Conservation (phyloP, 2,797 vertebrate genomes). For the Prunella strophiata region DNA sequence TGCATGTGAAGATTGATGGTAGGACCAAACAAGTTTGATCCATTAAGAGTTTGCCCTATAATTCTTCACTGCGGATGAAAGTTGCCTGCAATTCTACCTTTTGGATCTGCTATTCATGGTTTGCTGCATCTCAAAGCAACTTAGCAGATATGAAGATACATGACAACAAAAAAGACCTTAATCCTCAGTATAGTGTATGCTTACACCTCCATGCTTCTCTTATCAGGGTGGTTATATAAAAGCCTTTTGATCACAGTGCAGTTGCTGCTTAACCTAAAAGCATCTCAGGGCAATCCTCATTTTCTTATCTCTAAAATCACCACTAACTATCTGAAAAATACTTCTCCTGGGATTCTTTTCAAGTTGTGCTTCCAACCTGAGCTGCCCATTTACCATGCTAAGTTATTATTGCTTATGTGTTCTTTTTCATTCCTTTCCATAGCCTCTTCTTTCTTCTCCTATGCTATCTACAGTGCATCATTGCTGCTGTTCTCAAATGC, state of each 20-base stretch:
- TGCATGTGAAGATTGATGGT: neutral
- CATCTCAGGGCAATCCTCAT: neutral
- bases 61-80: neutral
- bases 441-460: neutral
- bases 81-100: neutral
- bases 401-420: neutral
- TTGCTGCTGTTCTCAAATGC: neutral
- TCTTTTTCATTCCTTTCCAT: neutral
- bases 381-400: neutral
- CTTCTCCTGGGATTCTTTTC: neutral
- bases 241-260: neutral
- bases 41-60: neutral
- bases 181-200: neutral
- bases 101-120: neutral
- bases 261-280: neutral
- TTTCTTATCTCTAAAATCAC: neutral
- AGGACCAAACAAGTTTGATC: neutral
- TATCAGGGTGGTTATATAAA: neutral
- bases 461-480: neutral
- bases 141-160: neutral
- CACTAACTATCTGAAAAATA: neutral
- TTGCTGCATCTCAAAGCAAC: neutral
- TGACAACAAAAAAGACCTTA: neutral
- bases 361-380: neutral
- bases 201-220: neutral